These are phyloP conservation scores for Trachelus troglodyta DNA, from an alignment of 2,888 invertebrate genomes.

Conservation along the genomic window DNA sequence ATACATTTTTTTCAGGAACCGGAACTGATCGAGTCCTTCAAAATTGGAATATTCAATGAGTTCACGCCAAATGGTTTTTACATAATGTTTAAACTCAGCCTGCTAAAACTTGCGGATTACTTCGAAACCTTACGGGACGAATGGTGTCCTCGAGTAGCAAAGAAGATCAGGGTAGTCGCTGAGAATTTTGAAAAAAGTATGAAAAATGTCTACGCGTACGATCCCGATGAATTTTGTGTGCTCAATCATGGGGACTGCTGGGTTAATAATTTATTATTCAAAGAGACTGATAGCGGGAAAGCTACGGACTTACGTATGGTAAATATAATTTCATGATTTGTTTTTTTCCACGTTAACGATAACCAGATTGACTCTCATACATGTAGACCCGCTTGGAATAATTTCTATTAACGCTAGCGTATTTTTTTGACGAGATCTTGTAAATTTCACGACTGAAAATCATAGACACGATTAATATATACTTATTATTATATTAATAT, in stretches of 20 bases:
- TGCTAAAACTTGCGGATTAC: constrained; percentile 19
- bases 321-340: constrained; percentile 13
- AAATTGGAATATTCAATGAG: background rate
- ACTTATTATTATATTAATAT: too few relatives aligned
- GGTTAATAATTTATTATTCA: constrained; percentile 46
- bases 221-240: constrained; percentile 42
- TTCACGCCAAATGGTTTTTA: background rate
- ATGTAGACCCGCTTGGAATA: background rate
- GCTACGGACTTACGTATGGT: constrained; percentile 36
- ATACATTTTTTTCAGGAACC: constrained; percentile 34
- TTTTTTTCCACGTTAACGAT: background rate
- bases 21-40: constrained; percentile 25
- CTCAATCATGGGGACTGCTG: constrained; percentile 51
- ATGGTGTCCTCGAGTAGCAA: constrained; percentile 18
- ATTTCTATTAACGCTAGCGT: too few relatives aligned
- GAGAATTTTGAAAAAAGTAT: background rate
- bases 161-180: constrained; percentile 19
- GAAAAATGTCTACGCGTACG: constrained; percentile 23
- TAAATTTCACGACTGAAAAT: too few relatives aligned
- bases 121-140: constrained; percentile 31
- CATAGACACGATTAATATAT: too few relatives aligned
- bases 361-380: background rate
- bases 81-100: constrained; percentile 14
- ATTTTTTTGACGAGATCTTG: too few relatives aligned
- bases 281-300: constrained; percentile 32